phyloP scores from a whole-genome alignment of 1,140 invertebrate species.

The Geopemphigus sp. region DNA sequence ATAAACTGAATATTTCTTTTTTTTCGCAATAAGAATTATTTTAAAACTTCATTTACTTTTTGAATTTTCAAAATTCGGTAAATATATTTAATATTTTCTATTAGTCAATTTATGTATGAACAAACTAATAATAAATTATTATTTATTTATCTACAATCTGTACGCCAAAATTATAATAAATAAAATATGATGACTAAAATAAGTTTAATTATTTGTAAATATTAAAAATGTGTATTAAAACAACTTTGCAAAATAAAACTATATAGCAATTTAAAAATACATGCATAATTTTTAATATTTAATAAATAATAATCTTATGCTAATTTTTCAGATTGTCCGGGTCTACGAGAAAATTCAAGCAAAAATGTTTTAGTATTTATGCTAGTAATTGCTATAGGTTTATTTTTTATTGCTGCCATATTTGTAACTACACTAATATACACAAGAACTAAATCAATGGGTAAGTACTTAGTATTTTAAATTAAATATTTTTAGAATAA shows the following conservation, averaged over 20 bases:
- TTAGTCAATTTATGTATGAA: not conserved
- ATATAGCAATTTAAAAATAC: too few species aligned
- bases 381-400: constrained; percentile 27
- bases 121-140: not conserved
- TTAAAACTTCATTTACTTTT: not conserved
- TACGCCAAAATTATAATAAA: too few species aligned
- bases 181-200: too few species aligned
- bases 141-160: not conserved
- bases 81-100: not conserved
- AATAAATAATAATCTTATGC: not conserved
- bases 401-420: constrained; percentile 39
- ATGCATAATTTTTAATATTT: not conserved
- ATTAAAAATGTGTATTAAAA: too few species aligned
- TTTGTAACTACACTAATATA: constrained; percentile 39
- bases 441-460: constrained; percentile 33
- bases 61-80: too few species aligned
- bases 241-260: too few species aligned
- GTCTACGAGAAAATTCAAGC: constrained; percentile 15
- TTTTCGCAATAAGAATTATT: not conserved
- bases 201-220: too few species aligned
- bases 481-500: too few species aligned
- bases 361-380: constrained; percentile 31
- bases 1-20: too few species aligned
- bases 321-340: constrained; percentile 30
- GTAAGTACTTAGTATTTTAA: not conserved